phyloP scores from a whole-genome alignment of 2,888 invertebrate genomes.

The Polia nebulosa region DNA sequence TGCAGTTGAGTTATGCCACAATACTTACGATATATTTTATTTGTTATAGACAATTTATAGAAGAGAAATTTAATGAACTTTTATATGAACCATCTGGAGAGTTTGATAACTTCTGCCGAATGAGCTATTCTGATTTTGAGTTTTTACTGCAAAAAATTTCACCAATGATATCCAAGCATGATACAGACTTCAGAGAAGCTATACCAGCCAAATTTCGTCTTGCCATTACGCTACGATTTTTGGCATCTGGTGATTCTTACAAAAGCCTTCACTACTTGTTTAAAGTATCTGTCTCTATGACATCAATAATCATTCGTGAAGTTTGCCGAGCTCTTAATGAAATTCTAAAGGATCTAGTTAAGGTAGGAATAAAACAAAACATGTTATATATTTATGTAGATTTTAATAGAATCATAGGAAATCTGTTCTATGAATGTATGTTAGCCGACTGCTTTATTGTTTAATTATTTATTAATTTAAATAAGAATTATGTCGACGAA shows the following conservation, averaged over 20 bases:
- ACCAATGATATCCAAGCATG: too few species aligned
- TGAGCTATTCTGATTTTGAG: conserved; percentile 1
- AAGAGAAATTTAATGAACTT: too few species aligned
- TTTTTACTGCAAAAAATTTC: conserved; percentile 4
- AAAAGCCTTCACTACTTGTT: conserved; percentile 58
- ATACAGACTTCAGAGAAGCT: too few species aligned
- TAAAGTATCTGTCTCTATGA: conserved; percentile 62
- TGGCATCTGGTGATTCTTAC: conserved; percentile 56
- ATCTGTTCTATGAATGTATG: conserved; percentile 30
- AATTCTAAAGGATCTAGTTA: conserved; percentile 59
- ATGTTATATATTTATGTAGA: conserved; percentile 37
- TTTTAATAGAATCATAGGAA: conserved; percentile 27
- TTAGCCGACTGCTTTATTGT: conserved; percentile 31
- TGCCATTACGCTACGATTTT: conserved; percentile 62
- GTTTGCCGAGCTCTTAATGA: conserved; percentile 60
- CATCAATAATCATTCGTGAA: conserved; percentile 62
- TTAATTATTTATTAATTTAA: conserved; percentile 37
- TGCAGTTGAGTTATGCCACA: background rate
- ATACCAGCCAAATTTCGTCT: conserved; percentile 57
- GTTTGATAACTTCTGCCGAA: background rate
- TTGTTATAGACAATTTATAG: too few species aligned
- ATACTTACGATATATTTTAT: too few species aligned
- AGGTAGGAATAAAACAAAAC: conserved; percentile 52
- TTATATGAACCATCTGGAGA: background rate
- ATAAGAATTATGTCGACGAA: conserved; percentile 41